Conservation (phyloP, 2,888 invertebrate genomes). For the Metellina segmentata region DNA sequence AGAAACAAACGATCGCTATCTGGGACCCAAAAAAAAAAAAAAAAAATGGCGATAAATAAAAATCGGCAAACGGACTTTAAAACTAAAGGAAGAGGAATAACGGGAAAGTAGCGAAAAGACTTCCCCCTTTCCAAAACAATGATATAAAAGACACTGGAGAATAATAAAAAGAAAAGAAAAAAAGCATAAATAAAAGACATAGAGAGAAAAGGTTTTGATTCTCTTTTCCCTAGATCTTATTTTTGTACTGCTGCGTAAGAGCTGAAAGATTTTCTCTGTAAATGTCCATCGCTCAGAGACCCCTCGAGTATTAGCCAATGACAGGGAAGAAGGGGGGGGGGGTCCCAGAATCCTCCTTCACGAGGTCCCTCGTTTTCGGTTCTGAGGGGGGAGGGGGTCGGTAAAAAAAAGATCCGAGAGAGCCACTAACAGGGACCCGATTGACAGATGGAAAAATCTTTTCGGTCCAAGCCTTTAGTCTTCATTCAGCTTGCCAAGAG, state of each 20-base stretch:
- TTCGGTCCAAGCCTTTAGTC: constrained; percentile 58
- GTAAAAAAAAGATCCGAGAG: constrained; percentile 8
- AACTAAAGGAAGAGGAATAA: constrained; percentile 31
- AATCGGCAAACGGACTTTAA: constrained; percentile 38
- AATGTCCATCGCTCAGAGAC: constrained; percentile 58
- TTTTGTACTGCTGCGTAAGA: constrained; percentile 42
- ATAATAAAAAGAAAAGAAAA: constrained; percentile 24
- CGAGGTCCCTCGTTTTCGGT: constrained; percentile 15
- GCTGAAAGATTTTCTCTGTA: constrained; percentile 73
- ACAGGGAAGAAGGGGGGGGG: constrained; percentile 23
- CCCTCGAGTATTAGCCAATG: constrained; percentile 64
- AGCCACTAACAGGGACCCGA: constrained; percentile 50
- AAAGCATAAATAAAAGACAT: not conserved
- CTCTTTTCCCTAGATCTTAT: constrained; percentile 47
- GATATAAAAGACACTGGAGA: constrained; percentile 60
- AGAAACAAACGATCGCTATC: constrained; percentile 46
- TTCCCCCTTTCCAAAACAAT: constrained; percentile 39
- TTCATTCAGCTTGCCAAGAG: constrained; percentile 63
- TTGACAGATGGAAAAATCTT: constrained; percentile 69
- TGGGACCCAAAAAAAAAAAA: constrained; percentile 3
- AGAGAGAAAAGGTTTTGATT: constrained; percentile 34
- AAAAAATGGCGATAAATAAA: constrained; percentile 4
- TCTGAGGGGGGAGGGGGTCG: constrained; percentile 10
- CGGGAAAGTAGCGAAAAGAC: constrained; percentile 20
- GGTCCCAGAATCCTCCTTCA: constrained; percentile 23